These are phyloP conservation scores for Euwallacea fornicatus DNA, from an alignment of 1,140 invertebrate genomes.

Conservation along the genomic window DNA sequence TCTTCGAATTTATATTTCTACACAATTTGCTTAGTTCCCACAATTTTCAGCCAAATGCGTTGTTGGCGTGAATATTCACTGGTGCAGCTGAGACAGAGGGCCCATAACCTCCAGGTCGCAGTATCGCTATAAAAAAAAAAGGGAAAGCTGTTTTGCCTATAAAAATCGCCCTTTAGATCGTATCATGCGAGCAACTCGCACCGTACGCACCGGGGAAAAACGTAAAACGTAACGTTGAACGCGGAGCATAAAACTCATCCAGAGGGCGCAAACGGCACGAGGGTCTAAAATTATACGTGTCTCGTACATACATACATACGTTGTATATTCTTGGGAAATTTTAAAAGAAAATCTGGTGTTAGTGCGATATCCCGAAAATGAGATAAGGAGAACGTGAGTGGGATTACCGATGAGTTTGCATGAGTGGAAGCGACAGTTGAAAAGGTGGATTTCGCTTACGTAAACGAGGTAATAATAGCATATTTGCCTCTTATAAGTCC, in stretches of 20 bases:
- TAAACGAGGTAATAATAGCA: neutral
- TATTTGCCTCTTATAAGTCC: no score
- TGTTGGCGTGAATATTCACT: neutral
- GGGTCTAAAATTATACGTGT: neutral
- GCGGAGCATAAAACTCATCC: neutral
- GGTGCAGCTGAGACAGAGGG: neutral
- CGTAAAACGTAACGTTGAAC: neutral
- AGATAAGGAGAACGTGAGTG: conserved; percentile 7
- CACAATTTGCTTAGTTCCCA: neutral
- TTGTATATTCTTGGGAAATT: neutral
- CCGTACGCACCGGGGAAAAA: neutral
- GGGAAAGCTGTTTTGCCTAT: neutral
- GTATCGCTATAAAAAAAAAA: no score
- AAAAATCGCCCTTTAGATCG: neutral
- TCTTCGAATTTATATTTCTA: neutral
- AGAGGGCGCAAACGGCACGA: neutral
- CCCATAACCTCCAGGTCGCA: no score
- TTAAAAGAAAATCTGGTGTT: conserved; percentile 12
- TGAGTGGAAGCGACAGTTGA: neutral
- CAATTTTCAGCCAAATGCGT: neutral
- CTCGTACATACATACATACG: neutral
- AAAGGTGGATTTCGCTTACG: neutral
- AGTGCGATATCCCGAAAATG: conserved; percentile 3
- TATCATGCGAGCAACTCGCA: neutral
- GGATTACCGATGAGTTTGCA: neutral